These are phyloP conservation scores for Parnassius apollo DNA, from an alignment of 2,888 invertebrate genomes.

Conservation along the genomic window DNA sequence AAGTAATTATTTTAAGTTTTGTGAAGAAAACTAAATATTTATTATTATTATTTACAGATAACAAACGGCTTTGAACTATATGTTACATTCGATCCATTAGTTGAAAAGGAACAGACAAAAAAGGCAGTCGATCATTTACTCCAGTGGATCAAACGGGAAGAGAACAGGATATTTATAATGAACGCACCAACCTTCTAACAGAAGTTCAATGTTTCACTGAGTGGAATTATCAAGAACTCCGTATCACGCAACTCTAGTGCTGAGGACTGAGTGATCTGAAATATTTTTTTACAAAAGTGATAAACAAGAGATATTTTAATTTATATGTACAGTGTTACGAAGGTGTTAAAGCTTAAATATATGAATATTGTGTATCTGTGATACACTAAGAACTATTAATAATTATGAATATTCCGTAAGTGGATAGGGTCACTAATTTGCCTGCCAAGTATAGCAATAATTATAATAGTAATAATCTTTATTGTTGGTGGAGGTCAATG, in stretches of 20 bases:
- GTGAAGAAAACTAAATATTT: not conserved
- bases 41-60: slow-evolving; percentile 76
- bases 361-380: not conserved
- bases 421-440: too few species aligned
- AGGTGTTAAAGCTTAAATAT: not conserved
- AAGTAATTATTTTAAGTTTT: too few species aligned
- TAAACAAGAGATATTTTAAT: not conserved
- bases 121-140: slow-evolving; percentile 93
- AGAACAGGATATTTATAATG: slow-evolving; percentile 93
- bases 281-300: not conserved
- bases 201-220: slow-evolving; percentile 47
- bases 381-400: not conserved
- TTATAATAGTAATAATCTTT: too few species aligned
- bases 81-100: slow-evolving; percentile 94
- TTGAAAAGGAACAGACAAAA: slow-evolving; percentile 92
- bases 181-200: slow-evolving; percentile 89
- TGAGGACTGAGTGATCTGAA: slow-evolving; percentile 33
- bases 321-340: not conserved
- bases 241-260: slow-evolving; percentile 47
- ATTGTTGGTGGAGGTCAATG: too few species aligned
- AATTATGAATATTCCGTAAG: too few species aligned
- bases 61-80: slow-evolving; percentile 96
- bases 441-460: too few species aligned
- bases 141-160: slow-evolving; percentile 96
- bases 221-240: slow-evolving; percentile 57